phyloP scores from a whole-genome alignment of 2,797 vertebrate species.

The Platyrinchus mystaceus region DNA sequence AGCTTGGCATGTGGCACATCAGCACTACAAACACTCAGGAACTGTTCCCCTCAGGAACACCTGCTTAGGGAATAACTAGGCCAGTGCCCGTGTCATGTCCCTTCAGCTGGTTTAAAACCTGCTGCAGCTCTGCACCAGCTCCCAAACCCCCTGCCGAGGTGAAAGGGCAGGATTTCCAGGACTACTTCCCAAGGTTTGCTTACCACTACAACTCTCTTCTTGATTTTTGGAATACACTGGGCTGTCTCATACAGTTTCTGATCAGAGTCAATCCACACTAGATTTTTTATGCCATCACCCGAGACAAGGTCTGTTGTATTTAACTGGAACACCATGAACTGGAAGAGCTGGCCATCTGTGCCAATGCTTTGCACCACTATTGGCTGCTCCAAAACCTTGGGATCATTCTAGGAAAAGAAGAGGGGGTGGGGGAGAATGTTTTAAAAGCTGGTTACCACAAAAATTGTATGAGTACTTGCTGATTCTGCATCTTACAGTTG shows the following conservation, averaged over 20 bases:
- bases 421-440: background rate
- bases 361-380: conserved; percentile 88
- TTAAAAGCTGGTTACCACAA: background rate
- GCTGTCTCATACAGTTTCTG: conserved; percentile 85
- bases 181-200: background rate
- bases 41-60: background rate
- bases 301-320: conserved; percentile 89
- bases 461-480: conserved; percentile 9
- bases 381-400: conserved; percentile 81
- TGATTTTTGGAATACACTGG: conserved; percentile 81
- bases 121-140: background rate
- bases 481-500: conserved; percentile 41
- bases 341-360: conserved; percentile 89
- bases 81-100: background rate
- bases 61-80: background rate
- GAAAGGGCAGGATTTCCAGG: background rate
- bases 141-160: background rate
- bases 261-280: conserved; percentile 89
- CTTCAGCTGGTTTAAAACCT: background rate
- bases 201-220: conserved; percentile 85
- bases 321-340: conserved; percentile 91
- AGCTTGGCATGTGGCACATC: background rate
- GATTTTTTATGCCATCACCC: conserved; percentile 86
- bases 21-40: background rate
- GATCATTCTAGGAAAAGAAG: conserved; percentile 70